Evolutionary conservation across 1,140 invertebrate genomes (phyloP).

Genomic region (Drosophila takahashii): DNA sequence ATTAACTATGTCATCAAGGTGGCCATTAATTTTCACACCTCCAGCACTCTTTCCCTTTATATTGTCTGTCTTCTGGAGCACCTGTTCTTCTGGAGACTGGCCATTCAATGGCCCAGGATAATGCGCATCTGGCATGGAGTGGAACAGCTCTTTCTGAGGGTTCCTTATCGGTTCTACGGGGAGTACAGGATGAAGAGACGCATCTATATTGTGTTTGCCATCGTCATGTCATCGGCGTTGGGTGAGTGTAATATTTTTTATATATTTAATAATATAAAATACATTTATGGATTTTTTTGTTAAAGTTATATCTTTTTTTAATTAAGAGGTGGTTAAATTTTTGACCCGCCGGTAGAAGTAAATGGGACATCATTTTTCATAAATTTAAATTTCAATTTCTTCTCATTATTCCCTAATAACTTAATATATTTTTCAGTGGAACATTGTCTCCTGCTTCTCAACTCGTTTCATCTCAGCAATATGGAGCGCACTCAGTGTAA

Average conservation of each 20-base stretch:
- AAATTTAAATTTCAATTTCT: no score
- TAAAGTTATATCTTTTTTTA: no score
- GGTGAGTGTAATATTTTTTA: constrained; percentile 26
- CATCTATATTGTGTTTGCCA: constrained; percentile 61
- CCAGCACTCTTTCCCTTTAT: constrained; percentile 68
- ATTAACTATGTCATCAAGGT: constrained; percentile 49
- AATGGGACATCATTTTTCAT: no score
- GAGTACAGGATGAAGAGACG: constrained; percentile 71
- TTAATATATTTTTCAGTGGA: constrained; percentile 47
- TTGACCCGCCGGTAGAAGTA: no score
- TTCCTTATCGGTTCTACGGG: constrained; percentile 73
- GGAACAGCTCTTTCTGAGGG: constrained; percentile 67
- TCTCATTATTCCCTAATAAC: no score
- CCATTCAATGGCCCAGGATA: constrained; percentile 66
- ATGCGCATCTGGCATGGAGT: constrained; percentile 63
- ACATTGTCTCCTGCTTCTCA: constrained; percentile 63
- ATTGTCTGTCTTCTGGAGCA: constrained; percentile 76
- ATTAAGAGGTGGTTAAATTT: no score
- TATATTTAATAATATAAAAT: no score
- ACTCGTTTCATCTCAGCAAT: constrained; percentile 70
- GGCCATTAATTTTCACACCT: constrained; percentile 69
- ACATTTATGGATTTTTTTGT: no score
- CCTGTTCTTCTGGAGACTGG: constrained; percentile 75
- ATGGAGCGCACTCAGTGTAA: constrained; percentile 75
- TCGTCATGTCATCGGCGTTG: constrained; percentile 66